These are phyloP conservation scores for Lepidocyrtinus sp. DNA, from an alignment of 2,888 invertebrate species.

Conservation along the genomic window DNA sequence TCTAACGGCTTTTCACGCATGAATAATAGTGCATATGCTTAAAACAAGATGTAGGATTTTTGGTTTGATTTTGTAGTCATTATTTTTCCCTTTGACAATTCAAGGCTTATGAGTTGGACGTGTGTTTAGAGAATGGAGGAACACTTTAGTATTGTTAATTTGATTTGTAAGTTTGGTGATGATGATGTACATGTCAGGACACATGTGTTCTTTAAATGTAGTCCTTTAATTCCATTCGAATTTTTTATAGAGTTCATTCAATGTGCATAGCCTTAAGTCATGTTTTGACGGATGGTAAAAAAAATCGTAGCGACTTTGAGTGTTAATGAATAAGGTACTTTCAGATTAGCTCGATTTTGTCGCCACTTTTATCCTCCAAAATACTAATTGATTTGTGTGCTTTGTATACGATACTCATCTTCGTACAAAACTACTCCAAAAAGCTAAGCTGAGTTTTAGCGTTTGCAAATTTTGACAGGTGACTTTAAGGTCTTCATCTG, in stretches of 20 bases:
- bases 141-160: no score
- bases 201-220: neutral
- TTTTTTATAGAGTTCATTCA: slow-evolving; percentile 1
- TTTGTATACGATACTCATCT: neutral
- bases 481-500: neutral
- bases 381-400: neutral
- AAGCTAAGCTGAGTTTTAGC: no score
- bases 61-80: slow-evolving; percentile 32
- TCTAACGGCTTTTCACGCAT: no score
- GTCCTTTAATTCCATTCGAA: neutral
- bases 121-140: neutral
- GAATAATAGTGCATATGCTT: neutral
- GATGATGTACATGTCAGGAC: neutral
- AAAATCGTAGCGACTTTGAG: neutral
- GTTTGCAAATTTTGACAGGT: slow-evolving; percentile 1
- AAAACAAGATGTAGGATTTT: neutral
- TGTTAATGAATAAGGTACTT: slow-evolving; percentile 1
- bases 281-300: slow-evolving; percentile 40
- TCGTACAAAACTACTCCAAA: neutral
- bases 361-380: neutral
- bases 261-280: slow-evolving; percentile 32
- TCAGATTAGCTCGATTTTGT: neutral
- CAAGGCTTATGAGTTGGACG: slow-evolving; percentile 40
- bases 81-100: slow-evolving; percentile 55
- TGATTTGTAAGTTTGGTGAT: neutral